Percentiles rank a stretch among this genome's conserved stretches.
Evolutionary conservation across 2,113 vertebrate species (phyloP).

Genomic region (Corynorhinus townsendii): DNA sequence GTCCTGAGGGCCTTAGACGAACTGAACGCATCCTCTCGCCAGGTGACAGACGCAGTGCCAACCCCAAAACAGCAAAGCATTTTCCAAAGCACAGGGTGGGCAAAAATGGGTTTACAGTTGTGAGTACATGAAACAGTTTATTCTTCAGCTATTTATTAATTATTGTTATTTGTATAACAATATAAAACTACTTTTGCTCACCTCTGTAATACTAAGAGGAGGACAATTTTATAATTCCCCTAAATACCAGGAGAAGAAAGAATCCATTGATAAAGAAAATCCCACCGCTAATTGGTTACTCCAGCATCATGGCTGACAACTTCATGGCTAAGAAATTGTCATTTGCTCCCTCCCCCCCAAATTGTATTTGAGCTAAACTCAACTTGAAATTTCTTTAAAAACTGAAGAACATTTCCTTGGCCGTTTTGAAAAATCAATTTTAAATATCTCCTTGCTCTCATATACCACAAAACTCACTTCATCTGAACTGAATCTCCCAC

Average conservation of each 20-base stretch:
- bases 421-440: slow-evolving; percentile 31
- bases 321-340: not conserved
- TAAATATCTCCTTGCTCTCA: not conserved
- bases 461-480: not conserved
- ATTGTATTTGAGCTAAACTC: not conserved
- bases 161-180: not conserved
- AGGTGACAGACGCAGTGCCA: not conserved
- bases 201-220: not conserved
- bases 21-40: rapidly evolving
- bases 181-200: not conserved
- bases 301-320: not conserved
- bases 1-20: rapidly evolving
- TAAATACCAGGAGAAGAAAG: not conserved
- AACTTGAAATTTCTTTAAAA: not conserved
- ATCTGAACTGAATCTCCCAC: not conserved
- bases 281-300: not conserved
- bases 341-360: not conserved
- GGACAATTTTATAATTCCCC: not conserved
- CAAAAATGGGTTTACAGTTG: not conserved
- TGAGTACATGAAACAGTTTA: not conserved
- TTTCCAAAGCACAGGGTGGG: not conserved
- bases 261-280: not conserved
- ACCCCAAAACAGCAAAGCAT: not conserved
- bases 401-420: not conserved
- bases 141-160: not conserved